Evolutionary conservation across 1,140 invertebrate species (phyloP), one percentile per base, ranked within the genome.

Genomic region (Euschistus heros): DNA sequence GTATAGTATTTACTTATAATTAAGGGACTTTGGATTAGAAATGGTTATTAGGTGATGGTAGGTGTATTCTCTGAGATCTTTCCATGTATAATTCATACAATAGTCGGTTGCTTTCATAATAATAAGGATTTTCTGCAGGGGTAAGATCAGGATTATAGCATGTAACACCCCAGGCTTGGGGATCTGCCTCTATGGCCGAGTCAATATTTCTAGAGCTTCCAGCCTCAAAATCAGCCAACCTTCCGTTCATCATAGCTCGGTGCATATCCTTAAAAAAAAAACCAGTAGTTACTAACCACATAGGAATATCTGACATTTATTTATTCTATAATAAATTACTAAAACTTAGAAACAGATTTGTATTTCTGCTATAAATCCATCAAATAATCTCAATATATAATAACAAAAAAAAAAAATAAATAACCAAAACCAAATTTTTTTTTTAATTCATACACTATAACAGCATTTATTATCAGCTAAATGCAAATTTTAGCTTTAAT

Each of bases 81-180:
- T 83, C 81, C 68, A 82, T 71, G 65, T 83, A 81, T 60, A 84
- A 77, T 42, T 79, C 79, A 69, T 79, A 84, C 26, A 84, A 71
- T 54, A 84, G 72, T 71, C 82, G 83, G 68, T 84, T 84, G 63
- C 75, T 82, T 69, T 82, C 81, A 67, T 83, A 84, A 71, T 84
- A 84, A 71, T 78, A 81, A 13, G 82, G 82, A 76, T 84, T 84
- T 69, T 82, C 78, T 62, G 66, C 73, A 47, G 78, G 77, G 68
- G 75, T 75, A 22, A 84, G 69, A 70, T 81, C 79, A 7, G 83
- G 83, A 44, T 73, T 75, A 69, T 84, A 84, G 46, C 80, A 8
- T 65, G 62, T 46, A 65, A 69, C 33, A 70, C 75, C 20, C 37
- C 61, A 42, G 15, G 24, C 18, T 1, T 26, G 55, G 3, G 26